Percentiles rank a stretch among this genome's conserved stretches.
These are phyloP conservation scores for Cistogaster globosa DNA, from an alignment of 2,888 invertebrate genomes.

Conservation along the genomic window DNA sequence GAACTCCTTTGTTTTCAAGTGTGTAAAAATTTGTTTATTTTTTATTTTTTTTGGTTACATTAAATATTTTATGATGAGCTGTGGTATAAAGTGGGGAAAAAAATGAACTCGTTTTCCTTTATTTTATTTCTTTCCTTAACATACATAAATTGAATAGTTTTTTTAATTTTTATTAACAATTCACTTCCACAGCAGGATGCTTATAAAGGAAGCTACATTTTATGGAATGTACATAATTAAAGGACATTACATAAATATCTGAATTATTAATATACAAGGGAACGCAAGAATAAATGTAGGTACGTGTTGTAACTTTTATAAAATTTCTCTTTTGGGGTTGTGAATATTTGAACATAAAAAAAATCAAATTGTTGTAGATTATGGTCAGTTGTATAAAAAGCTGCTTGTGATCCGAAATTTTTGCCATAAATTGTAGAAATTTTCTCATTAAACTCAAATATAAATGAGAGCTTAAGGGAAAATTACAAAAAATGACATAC, in stretches of 20 bases:
- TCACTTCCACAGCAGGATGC: conserved; percentile 50
- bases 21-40: conserved; percentile 2
- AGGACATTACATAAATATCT: neutral
- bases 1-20: neutral
- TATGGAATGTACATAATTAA: conserved; percentile 37
- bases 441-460: neutral
- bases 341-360: neutral
- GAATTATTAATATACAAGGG: neutral
- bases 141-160: conserved; percentile 9
- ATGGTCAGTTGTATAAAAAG: conserved; percentile 21
- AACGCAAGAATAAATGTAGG: neutral
- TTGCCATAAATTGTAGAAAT: neutral
- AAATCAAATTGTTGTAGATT: neutral
- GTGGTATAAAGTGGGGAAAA: conserved; percentile 22
- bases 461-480: neutral
- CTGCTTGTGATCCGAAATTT: conserved; percentile 16
- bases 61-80: conserved; percentile 63
- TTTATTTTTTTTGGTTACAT: conserved; percentile 41
- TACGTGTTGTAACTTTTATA: neutral
- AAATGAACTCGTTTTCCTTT: conserved; percentile 9
- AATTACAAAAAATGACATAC: neutral
- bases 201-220: conserved; percentile 56
- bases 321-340: neutral
- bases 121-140: conserved; percentile 19
- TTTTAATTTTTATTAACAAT: conserved; percentile 8